These are phyloP conservation scores for Automeris io DNA, from an alignment of 2,888 invertebrate species.

Conservation along the genomic window DNA sequence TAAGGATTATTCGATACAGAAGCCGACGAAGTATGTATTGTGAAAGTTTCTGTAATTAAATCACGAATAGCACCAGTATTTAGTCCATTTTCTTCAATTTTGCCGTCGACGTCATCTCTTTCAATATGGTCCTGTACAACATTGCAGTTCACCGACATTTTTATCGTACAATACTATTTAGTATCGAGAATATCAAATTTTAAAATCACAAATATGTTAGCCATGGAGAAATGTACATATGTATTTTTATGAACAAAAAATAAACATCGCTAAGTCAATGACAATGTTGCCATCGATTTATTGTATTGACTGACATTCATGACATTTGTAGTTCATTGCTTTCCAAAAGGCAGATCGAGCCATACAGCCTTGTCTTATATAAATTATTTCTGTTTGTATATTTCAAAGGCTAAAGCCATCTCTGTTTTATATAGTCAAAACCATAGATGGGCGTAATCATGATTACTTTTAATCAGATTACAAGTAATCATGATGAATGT, in stretches of 20 bases:
- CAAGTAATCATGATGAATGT: too few species aligned
- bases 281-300: conserved; percentile 1
- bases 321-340: neutral
- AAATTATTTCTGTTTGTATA: too few species aligned
- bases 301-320: neutral
- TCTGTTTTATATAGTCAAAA: too few species aligned
- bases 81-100: conserved; percentile 40
- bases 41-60: conserved; percentile 38
- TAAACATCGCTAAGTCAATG: conserved; percentile 38
- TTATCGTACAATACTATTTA: conserved; percentile 21
- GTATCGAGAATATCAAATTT: conserved; percentile 24
- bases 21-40: too few species aligned
- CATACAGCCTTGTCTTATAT: neutral
- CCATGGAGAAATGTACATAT: conserved; percentile 35
- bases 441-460: too few species aligned
- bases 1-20: too few species aligned
- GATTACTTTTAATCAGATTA: too few species aligned
- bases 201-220: conserved; percentile 19
- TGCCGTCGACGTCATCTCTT: conserved; percentile 44
- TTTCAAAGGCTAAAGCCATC: too few species aligned
- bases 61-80: conserved; percentile 31
- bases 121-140: conserved; percentile 38
- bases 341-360: neutral
- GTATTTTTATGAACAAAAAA: conserved; percentile 37
- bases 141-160: conserved; percentile 45